Conservation (phyloP, 2,888 invertebrate genomes). For the Clepsis dumicolana region DNA sequence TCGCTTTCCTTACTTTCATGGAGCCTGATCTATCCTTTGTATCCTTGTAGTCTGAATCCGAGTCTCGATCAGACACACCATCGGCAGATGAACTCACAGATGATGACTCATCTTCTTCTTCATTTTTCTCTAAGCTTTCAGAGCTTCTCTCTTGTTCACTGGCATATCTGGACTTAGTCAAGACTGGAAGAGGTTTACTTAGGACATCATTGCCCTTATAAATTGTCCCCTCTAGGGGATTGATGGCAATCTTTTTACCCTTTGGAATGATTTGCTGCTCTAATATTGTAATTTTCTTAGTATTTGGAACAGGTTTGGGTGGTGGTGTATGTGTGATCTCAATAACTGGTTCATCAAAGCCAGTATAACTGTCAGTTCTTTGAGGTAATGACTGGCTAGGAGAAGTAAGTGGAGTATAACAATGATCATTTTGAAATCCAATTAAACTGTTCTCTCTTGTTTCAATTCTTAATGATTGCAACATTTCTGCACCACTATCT, state of each 20-base stretch:
- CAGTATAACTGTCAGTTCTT: conserved; percentile 63
- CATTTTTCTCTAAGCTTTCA: conserved; percentile 69
- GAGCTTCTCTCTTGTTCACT: conserved; percentile 59
- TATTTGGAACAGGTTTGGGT: conserved; percentile 74
- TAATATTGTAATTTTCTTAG: conserved; percentile 81
- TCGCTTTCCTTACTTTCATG: conserved; percentile 65
- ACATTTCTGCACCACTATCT: conserved; percentile 84
- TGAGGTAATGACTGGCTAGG: conserved; percentile 83
- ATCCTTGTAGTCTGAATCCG: conserved; percentile 87
- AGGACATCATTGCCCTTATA: conserved; percentile 76
- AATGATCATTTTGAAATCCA: conserved; percentile 92
- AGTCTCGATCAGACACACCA: conserved; percentile 87
- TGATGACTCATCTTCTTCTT: conserved; percentile 83
- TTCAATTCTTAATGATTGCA: conserved; percentile 80
- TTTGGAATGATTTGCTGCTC: conserved; percentile 83
- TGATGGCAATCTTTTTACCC: conserved; percentile 77
- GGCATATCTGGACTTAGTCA: conserved; percentile 65
- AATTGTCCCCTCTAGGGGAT: conserved; percentile 67
- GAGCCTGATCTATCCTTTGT: conserved; percentile 68
- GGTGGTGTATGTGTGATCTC: conserved; percentile 78
- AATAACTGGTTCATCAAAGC: conserved; percentile 77
- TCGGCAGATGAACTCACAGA: conserved; percentile 82
- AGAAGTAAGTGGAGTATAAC: conserved; percentile 91
- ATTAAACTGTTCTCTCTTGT: conserved; percentile 84
- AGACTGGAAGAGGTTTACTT: conserved; percentile 68